Evolutionary conservation across 2,888 invertebrate species (phyloP).

Genomic region (Acanthoscelides obtectus): DNA sequence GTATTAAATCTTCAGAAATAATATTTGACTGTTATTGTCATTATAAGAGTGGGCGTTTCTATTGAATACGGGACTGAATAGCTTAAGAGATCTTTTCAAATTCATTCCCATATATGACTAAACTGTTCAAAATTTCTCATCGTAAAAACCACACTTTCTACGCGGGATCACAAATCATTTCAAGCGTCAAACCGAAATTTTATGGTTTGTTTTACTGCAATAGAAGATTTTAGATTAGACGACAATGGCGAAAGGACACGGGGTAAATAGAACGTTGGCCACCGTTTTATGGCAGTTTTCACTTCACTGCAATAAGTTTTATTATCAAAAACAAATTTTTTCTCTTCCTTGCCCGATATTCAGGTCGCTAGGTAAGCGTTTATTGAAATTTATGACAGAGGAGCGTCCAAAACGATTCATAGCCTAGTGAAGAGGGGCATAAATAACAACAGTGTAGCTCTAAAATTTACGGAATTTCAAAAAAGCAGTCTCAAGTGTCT

Average conservation of each 20-base stretch:
- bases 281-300: slow-evolving; percentile 31
- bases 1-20: too few relatives aligned
- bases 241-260: slow-evolving; percentile 2
- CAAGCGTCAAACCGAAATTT: neutral
- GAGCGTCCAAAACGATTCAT: neutral
- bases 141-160: neutral
- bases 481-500: too few relatives aligned
- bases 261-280: slow-evolving; percentile 23
- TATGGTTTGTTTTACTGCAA: neutral
- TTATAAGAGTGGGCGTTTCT: too few relatives aligned
- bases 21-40: too few relatives aligned
- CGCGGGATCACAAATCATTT: neutral
- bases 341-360: slow-evolving; percentile 20
- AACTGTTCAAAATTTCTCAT: neutral
- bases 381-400: slow-evolving; percentile 29
- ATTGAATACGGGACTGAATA: too few relatives aligned
- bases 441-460: too few relatives aligned
- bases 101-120: neutral
- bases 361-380: slow-evolving; percentile 21
- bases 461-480: too few relatives aligned
- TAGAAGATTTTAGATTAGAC: neutral
- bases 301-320: slow-evolving; percentile 13
- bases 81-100: neutral
- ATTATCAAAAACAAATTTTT: slow-evolving; percentile 9
- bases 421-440: neutral